Base-by-base conservation (phyloP, 2,797 vertebrate species). In the Poecile montanus region DNA sequence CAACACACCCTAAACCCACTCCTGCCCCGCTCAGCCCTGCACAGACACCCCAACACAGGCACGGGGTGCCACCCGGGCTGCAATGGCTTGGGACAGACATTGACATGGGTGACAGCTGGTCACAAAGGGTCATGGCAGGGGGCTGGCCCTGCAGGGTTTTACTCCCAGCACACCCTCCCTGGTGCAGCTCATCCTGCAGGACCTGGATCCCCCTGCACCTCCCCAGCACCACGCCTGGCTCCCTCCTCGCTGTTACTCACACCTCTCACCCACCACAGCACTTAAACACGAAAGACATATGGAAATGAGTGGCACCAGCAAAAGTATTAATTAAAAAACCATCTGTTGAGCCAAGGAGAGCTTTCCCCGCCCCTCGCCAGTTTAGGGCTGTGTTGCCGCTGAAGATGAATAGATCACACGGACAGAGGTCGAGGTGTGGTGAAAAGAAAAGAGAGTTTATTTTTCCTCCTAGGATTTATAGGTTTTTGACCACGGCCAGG, bases 251-350 rank as follows among this genome's bases (percentile, higher is more conserved):
- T 90, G 85, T 85, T 73, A 57, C 91, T 95, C 92, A 91, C 96
- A 95, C 93, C 86, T 93, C 94, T 82, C 95, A 88, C 94, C 92
- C 95, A 95, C 83, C 81, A 81, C 91, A 57, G 79, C 74, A 40
- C 73, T 90, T 88, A 93, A 81, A 76, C 73, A 48, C 16, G 14
- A 80, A 54, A 96, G 88, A 82, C 91, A 94, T 95, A 95, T 93
- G 96, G 95, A 92, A 95, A 95, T 62, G 93, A 94, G 84, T 34
- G 84, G 57, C 85, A 88, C 79, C 85, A 68, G 92, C 70, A 18
- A 56, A 66, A 93, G 87, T 71, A 92, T 85, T 95, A 91, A 95
- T 94, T 94, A 92, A 92, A 94, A 94, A 94, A 2, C 62, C 93
- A 93, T 94, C 95, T 95, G 93, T 60, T 94, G 91, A 94, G 76